These are phyloP conservation scores for Hermaeophaga mercurialis DNA, from an alignment of 2,888 invertebrate species.

Conservation along the genomic window DNA sequence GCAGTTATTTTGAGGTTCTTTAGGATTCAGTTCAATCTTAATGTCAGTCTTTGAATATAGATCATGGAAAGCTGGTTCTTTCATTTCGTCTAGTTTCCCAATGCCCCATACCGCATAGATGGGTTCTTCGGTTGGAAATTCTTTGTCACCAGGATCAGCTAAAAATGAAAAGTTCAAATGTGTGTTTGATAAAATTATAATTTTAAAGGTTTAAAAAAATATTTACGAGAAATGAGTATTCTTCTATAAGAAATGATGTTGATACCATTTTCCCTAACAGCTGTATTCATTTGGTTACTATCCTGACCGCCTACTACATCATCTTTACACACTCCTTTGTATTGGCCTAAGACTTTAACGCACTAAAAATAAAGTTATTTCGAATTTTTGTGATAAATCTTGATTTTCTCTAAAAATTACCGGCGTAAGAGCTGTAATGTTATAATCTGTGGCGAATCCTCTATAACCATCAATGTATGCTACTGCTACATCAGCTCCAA, in stretches of 20 bases:
- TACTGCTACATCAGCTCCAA: slow-evolving; percentile 83
- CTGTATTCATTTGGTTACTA: slow-evolving; percentile 79
- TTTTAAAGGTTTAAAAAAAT: not conserved
- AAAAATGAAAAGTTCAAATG: too few relatives aligned
- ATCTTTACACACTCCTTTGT: slow-evolving; percentile 87
- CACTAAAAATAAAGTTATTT: slow-evolving; percentile 66
- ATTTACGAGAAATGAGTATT: slow-evolving; percentile 73
- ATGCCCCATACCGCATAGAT: slow-evolving; percentile 81
- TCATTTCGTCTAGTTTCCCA: slow-evolving; percentile 75
- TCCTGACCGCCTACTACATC: slow-evolving; percentile 80
- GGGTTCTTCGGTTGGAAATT: slow-evolving; percentile 66
- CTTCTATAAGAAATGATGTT: slow-evolving; percentile 81
- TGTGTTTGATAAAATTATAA: too few relatives aligned
- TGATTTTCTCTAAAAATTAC: too few relatives aligned
- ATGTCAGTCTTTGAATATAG: slow-evolving; percentile 76
- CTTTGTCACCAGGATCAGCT: slow-evolving; percentile 81
- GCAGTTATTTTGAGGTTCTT: slow-evolving; percentile 72
- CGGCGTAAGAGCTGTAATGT: slow-evolving; percentile 80
- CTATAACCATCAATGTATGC: slow-evolving; percentile 74
- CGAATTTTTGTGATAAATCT: too few relatives aligned
- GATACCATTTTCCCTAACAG: slow-evolving; percentile 73
- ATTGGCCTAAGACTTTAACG: slow-evolving; percentile 82
- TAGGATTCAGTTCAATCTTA: slow-evolving; percentile 68
- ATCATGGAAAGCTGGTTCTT: slow-evolving; percentile 84
- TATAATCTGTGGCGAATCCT: slow-evolving; percentile 82